phyloP scores from a whole-genome alignment of 64 coral and sea anemone genomes.

The Catalaphyllia jardinei region DNA sequence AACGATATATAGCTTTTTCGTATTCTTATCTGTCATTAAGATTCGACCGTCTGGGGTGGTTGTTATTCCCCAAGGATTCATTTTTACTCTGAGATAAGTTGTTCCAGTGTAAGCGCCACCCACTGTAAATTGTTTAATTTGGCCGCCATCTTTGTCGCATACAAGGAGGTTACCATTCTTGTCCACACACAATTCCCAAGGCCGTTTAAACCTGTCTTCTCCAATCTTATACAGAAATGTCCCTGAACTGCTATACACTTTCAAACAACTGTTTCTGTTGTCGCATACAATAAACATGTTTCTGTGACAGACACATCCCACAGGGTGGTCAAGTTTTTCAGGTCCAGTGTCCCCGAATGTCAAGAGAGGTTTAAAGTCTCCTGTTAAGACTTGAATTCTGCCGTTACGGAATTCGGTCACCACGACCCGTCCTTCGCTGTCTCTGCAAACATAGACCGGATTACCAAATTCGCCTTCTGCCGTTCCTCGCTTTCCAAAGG shows the following conservation, averaged over 20 bases:
- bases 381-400: slow-evolving; percentile 36
- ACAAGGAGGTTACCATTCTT: slow-evolving; percentile 41
- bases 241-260: slow-evolving; percentile 37
- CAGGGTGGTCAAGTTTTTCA: not conserved
- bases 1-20: too few relatives aligned
- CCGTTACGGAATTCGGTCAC: not conserved
- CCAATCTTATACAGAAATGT: slow-evolving; percentile 47
- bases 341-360: not conserved
- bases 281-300: slow-evolving; percentile 51
- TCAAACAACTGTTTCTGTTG: not conserved
- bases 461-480: slow-evolving; percentile 1
- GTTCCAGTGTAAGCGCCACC: too few relatives aligned
- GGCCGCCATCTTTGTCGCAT: not conserved
- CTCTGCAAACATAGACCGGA: slow-evolving; percentile 6
- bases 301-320: not conserved
- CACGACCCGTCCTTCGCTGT: slow-evolving; percentile 7
- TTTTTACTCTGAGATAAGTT: too few relatives aligned
- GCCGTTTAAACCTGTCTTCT: not conserved
- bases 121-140: slow-evolving; percentile 2
- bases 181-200: slow-evolving; percentile 25
- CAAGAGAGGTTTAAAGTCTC: slow-evolving; percentile 1
- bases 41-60: too few relatives aligned
- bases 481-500: slow-evolving; percentile 29
- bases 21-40: too few relatives aligned
- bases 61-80: not conserved